Base-by-base conservation (phyloP, 2,797 vertebrate genomes). In the Helicolenus hilgendorfi region DNA sequence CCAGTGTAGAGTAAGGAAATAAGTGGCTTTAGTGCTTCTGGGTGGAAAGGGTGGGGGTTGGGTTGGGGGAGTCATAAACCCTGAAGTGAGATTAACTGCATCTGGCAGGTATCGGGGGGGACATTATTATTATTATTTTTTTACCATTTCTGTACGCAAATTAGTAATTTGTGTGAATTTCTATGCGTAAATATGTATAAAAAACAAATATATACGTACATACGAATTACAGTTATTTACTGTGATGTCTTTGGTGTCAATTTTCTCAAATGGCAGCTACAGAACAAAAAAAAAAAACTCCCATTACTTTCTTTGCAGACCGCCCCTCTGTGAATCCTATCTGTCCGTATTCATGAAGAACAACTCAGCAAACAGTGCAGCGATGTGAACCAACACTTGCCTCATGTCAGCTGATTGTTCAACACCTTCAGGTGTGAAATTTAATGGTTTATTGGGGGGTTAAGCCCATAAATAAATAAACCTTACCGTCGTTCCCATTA, bases 361-460 rank as follows among this genome's bases (percentile, higher is more conserved):
- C 67, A 31, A 29, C 45, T 59, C 80, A 41, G 36, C 58, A 71
- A 45, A 33, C 68, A 27, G 13, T 5, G 3, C 33, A 35, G 7
- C 6, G 7, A 26, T 5, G 31, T 41, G 38, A 55, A 29, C 20
- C 55, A 18, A 8, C 60, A n/a, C 27, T 7, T 9, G 72, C 56
- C 55, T 31, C 2, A 3, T 35, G 72, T 33, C 41, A 20, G 13
- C 29, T 33, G 35, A 5, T 38, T 7, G n/a, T 72, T 85, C 7
- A 15, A n/a, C 31, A 77, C 15, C 33, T 29, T 62, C 72, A 33
- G 53, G 79, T 85, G 84, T 85, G 65, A 88, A 22, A 11, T 31
- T 1, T 38, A 59, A 60, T 3, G 41, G 5, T 69, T 87, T 64
- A 83, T 10, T 55, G 45, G 18, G 1, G 45, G 45, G 13, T 56